Evolutionary conservation across 2,113 vertebrate genomes (phyloP), one percentile per base, ranked within the genome.

Genomic region (Trichomycterus rosablanca): DNA sequence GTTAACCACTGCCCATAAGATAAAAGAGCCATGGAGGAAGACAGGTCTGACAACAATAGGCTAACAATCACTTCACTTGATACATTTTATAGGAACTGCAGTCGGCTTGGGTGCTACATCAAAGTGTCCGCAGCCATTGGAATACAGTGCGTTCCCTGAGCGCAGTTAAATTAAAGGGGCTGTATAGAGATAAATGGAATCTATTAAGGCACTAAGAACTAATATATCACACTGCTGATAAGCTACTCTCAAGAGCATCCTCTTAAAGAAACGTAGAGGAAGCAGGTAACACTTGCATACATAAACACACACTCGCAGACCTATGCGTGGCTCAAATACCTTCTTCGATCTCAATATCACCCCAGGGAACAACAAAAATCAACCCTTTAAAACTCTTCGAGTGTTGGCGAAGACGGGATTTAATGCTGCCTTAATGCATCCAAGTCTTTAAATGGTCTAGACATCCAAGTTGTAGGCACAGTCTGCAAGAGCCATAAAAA

Each of bases 181-280:
- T 81, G 71, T 78, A 81, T 74, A 72, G 78, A 81, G 73, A 86
- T 84, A 81, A 84, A 85, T 84, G 60, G 67, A 82, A 78, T 80
- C 78, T 81, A 84, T 82, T 86, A 83, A 71, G 74, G 69, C 58
- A 61, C 80, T 78, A 76, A 84, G 75, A 76, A 80, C 79, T 81
- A 79, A 81, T 84, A 80, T 59, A 84, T 86, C 81, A 78, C 72
- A 49, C 66, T 19, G 66, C 75, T 72, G 78, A 84, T 84, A 82
- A 84, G 76, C 58, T 67, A 78, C 78, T 68, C 71, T 77, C 67
- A 34, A 60, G 66, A 73, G 70, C 60, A 60, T 78, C 77, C 57
- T 67, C 42, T 68, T 37, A 66, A 67, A 63, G 48, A 74, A 65
- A 59, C 70, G 51, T 40, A 3, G 51, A 58, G 23, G 50, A 42